Percentiles rank a stretch among this genome's conserved stretches.
These are phyloP conservation scores for Epizoanthus stellaris DNA, from an alignment of 92 coral and sea anemone genomes.

Conservation along the genomic window DNA sequence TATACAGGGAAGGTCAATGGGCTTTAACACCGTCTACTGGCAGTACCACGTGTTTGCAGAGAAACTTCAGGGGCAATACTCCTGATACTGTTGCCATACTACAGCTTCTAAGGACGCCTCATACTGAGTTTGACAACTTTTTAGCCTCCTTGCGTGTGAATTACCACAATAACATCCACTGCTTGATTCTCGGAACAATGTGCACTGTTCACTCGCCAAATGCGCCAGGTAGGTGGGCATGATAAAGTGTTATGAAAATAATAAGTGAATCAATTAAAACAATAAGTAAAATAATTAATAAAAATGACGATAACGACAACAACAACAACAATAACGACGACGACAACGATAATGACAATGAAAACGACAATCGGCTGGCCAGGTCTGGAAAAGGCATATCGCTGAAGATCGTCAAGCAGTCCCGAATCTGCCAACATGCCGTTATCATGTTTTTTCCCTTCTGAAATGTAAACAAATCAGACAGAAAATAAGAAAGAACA, in stretches of 20 bases:
- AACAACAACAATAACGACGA: too few species aligned
- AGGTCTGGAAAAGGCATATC: background rate
- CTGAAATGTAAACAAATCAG: background rate
- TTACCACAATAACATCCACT: conserved; percentile 49
- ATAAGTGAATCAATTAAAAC: background rate
- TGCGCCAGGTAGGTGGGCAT: conserved; percentile 24
- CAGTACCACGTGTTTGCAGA: background rate
- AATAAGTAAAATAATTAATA: background rate
- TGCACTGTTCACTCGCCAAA: conserved; percentile 48
- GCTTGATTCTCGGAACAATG: conserved; percentile 56
- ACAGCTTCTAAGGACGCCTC: background rate
- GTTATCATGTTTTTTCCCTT: too few species aligned
- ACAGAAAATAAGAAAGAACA: too few species aligned
- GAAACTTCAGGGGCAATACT: background rate
- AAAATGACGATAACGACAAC: background rate
- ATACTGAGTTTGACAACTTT: conserved; percentile 19
- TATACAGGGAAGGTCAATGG: too few species aligned
- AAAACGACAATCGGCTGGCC: too few species aligned
- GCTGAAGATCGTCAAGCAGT: background rate
- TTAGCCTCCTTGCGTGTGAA: conserved; percentile 8
- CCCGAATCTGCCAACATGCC: background rate
- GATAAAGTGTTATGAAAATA: background rate
- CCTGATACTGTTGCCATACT: conserved; percentile 36
- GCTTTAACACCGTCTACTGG: too few species aligned
- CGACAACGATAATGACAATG: too few species aligned